Conservation (phyloP, 2,113 vertebrate genomes). For the Acrocephalus kingi region DNA sequence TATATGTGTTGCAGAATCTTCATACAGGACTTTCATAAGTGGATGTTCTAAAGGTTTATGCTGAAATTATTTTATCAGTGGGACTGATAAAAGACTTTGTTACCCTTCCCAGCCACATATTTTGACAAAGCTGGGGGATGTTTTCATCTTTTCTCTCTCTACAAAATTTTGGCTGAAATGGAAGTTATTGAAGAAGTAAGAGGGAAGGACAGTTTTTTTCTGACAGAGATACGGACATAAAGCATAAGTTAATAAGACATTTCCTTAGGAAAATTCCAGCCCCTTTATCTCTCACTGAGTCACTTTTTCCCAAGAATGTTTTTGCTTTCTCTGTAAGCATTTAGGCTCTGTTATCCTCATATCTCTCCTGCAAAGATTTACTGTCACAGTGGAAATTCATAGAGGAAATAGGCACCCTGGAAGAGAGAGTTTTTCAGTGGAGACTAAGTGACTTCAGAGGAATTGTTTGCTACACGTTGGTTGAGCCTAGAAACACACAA, state of each 20-base stretch:
- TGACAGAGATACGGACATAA: constrained; percentile 2
- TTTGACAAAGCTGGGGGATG: background rate
- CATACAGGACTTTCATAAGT: background rate
- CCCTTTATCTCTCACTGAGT: constrained; percentile 40
- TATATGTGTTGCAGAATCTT: background rate
- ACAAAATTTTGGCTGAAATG: background rate
- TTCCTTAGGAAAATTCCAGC: constrained; percentile 61
- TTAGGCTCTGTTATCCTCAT: background rate
- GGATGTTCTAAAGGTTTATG: background rate
- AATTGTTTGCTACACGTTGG: background rate
- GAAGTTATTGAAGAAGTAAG: background rate
- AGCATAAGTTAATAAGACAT: background rate
- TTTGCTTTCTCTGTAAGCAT: constrained; percentile 43
- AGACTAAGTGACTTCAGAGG: background rate
- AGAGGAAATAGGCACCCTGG: background rate
- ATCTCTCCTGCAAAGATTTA: constrained; percentile 39
- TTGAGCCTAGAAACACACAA: background rate
- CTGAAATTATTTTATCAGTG: background rate
- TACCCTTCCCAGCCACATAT: background rate
- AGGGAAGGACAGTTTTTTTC: background rate
- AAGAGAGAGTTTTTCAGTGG: background rate
- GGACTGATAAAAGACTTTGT: background rate
- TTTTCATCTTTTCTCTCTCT: background rate
- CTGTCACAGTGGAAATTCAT: constrained; percentile 5
- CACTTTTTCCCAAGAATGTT: constrained; percentile 32